A percentile compares a stretch with the other conserved stretches of the same genome.
Conservation (phyloP, 2,888 invertebrate species). For the Drosophila austrosaltans region DNA sequence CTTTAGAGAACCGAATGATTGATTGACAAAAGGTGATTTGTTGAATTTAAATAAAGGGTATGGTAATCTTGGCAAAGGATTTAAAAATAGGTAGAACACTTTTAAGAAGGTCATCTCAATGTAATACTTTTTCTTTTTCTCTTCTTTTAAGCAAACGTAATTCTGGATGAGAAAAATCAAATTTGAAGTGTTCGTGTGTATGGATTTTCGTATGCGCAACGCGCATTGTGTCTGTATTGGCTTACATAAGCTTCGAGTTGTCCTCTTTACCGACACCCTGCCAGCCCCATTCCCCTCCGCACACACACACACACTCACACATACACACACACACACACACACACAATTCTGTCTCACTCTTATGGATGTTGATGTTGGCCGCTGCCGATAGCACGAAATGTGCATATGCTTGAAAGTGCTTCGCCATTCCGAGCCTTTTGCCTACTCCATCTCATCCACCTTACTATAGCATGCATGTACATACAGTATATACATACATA, state of each 20-base stretch:
- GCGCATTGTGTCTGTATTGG: conserved; percentile 77
- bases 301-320: not conserved
- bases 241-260: conserved; percentile 73
- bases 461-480: conserved; percentile 48
- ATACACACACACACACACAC: not conserved
- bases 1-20: not conserved
- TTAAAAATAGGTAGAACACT: too few species aligned
- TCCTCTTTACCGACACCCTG: conserved; percentile 42
- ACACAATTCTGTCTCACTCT: conserved; percentile 42
- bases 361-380: conserved; percentile 55
- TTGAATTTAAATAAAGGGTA: conserved; percentile 6
- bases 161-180: too few species aligned
- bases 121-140: too few species aligned
- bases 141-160: too few species aligned
- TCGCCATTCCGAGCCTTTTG: conserved; percentile 30
- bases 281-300: conserved; percentile 11
- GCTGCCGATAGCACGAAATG: conserved; percentile 77
- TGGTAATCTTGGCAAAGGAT: too few species aligned
- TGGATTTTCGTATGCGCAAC: conserved; percentile 25
- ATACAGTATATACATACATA: conserved; percentile 28
- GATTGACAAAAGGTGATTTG: not conserved
- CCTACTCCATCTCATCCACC: conserved; percentile 7
- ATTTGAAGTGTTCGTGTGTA: not conserved
- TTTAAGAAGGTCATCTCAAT: not conserved
- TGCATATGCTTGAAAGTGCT: conserved; percentile 77